Conservation (phyloP, 2,797 vertebrate species). For the Odontamblyopus lacepedii region DNA sequence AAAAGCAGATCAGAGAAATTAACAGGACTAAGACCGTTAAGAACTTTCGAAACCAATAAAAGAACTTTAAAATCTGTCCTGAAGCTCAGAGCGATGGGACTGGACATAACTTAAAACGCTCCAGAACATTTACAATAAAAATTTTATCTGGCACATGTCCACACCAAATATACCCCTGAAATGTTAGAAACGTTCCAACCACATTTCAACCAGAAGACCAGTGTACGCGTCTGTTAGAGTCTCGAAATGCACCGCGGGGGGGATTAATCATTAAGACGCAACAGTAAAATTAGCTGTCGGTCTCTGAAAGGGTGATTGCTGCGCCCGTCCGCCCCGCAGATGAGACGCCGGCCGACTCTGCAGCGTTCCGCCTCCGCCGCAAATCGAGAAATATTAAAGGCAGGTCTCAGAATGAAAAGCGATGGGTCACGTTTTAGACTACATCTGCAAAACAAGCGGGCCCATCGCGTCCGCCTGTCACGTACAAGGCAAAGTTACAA, state of each 20-base stretch:
- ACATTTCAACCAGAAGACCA: constrained; percentile 15
- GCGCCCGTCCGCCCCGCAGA: constrained; percentile 40
- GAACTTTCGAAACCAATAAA: too few relatives aligned
- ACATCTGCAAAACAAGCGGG: constrained; percentile 3
- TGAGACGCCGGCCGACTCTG: constrained; percentile 27
- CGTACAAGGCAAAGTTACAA: constrained; percentile 6
- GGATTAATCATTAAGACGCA: constrained; percentile 52
- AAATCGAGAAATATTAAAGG: constrained; percentile 24
- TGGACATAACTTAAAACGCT: too few relatives aligned
- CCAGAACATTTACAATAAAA: too few relatives aligned
- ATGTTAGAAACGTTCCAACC: not conserved
- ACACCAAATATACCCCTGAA: not conserved
- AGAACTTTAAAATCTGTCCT: too few relatives aligned
- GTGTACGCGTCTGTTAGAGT: constrained; percentile 44
- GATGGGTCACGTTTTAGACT: not conserved
- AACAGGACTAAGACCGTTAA: too few relatives aligned
- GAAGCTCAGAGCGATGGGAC: too few relatives aligned
- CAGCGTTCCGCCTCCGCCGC: constrained; percentile 5
- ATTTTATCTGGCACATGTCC: too few relatives aligned
- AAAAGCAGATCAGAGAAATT: too few relatives aligned
- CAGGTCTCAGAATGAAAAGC: not conserved
- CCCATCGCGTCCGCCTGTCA: not conserved
- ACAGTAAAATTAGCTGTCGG: constrained; percentile 54
- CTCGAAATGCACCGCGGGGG: constrained; percentile 43
- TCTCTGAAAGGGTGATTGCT: constrained; percentile 51